Evolutionary conservation across 2,888 invertebrate species (phyloP).

Genomic region (Melipona bicolor): DNA sequence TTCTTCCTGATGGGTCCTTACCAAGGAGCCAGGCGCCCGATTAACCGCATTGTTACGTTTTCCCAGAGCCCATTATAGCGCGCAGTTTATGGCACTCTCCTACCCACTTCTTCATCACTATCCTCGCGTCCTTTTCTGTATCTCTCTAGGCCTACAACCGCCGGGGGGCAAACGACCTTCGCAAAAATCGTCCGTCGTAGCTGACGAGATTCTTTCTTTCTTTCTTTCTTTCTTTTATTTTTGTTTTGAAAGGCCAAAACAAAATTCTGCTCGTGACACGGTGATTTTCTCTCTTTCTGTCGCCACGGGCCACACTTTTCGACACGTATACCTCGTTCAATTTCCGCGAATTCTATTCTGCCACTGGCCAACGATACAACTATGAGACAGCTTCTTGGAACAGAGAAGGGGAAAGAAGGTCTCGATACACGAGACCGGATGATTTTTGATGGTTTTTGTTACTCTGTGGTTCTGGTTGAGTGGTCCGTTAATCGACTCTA

Average conservation of each 20-base stretch:
- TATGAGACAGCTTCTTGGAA: background rate
- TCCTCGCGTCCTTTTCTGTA: background rate
- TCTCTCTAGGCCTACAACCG: background rate
- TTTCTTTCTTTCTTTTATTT: slow-evolving; percentile 37
- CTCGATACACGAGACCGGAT: background rate
- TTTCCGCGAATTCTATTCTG: slow-evolving; percentile 5
- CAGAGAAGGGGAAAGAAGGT: background rate
- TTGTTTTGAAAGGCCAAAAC: background rate
- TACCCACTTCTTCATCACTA: background rate
- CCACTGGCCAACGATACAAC: background rate
- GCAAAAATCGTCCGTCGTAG: slow-evolving; percentile 39
- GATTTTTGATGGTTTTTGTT: background rate
- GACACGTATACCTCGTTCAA: background rate
- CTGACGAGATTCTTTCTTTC: slow-evolving; percentile 49
- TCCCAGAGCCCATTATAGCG: slow-evolving; percentile 66
- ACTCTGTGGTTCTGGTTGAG: background rate
- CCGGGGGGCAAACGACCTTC: slow-evolving; percentile 33
- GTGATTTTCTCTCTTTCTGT: background rate
- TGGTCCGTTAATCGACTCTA: background rate
- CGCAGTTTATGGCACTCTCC: slow-evolving; percentile 49
- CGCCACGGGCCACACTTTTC: background rate
- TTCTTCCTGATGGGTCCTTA: slow-evolving; percentile 26
- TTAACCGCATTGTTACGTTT: slow-evolving; percentile 78
- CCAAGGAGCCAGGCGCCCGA: slow-evolving; percentile 73
- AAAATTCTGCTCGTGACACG: background rate